Evolutionary conservation across 2,888 invertebrate species (phyloP).

Genomic region (Phoenoteleia sp.): DNA sequence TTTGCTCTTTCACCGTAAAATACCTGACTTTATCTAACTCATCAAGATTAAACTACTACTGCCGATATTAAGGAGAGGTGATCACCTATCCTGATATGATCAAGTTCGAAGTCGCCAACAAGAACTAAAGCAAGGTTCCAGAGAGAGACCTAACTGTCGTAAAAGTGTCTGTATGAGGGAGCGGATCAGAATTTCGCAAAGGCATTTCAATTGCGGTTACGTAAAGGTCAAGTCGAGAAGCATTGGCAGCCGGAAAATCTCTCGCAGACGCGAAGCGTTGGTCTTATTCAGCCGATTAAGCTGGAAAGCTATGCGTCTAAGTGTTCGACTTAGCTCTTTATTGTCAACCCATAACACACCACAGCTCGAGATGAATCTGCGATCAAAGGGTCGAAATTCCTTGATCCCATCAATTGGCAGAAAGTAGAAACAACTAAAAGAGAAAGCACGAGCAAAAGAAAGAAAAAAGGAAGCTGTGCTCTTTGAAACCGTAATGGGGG

Average conservation of each 20-base stretch:
- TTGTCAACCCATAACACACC: conserved; percentile 11
- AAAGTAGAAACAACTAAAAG: background rate
- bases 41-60: too few species aligned
- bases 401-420: background rate
- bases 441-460: too few species aligned
- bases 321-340: conserved; percentile 17
- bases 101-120: too few species aligned
- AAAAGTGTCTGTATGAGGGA: conserved; percentile 16
- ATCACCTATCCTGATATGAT: background rate
- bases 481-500: too few species aligned
- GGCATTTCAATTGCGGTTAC: conserved; percentile 31
- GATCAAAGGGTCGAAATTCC: conserved; percentile 23
- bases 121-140: too few species aligned
- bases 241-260: conserved; percentile 1
- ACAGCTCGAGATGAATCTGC: conserved; percentile 5
- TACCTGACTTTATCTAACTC: too few species aligned
- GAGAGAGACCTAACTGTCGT: too few species aligned
- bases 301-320: conserved; percentile 10
- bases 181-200: conserved; percentile 5
- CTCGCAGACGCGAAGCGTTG: conserved; percentile 22
- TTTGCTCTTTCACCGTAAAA: too few species aligned
- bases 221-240: conserved; percentile 15
- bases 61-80: background rate
- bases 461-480: too few species aligned
- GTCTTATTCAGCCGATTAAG: conserved; percentile 9